A percentile compares a stretch with the other conserved stretches of the same genome.
Evolutionary conservation across 2,888 invertebrate genomes (phyloP).

Genomic region (Meganola albula): DNA sequence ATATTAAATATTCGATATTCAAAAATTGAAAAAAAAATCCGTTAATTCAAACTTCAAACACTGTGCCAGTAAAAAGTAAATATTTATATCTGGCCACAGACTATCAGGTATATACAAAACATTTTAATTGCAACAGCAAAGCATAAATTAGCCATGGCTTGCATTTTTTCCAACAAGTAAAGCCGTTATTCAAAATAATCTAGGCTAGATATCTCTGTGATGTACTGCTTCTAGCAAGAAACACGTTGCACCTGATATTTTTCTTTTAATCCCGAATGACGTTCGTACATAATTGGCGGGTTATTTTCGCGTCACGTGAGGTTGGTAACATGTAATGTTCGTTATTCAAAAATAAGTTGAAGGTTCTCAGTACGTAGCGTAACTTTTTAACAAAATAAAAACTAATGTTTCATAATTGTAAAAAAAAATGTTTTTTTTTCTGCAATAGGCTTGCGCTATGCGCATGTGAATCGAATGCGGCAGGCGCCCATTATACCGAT

Average conservation of each 20-base stretch:
- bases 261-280: slow-evolving; percentile 55
- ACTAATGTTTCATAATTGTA: no score
- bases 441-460: no score
- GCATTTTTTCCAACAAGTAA: slow-evolving; percentile 46
- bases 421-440: no score
- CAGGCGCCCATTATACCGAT: no score
- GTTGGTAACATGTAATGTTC: slow-evolving; percentile 27
- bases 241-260: slow-evolving; percentile 42
- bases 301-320: slow-evolving; percentile 42
- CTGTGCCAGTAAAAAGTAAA: slow-evolving; percentile 8
- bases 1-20: no score
- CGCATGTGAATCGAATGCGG: no score
- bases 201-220: slow-evolving; percentile 68
- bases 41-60: slow-evolving; percentile 6
- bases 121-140: slow-evolving; percentile 69
- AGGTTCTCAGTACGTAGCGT: no score
- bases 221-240: slow-evolving; percentile 57
- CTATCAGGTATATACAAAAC: no score
- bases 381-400: no score
- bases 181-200: slow-evolving; percentile 74
- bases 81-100: no score
- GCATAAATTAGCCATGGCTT: slow-evolving; percentile 63
- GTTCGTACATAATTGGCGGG: slow-evolving; percentile 38
- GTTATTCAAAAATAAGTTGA: slow-evolving; percentile 7
- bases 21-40: slow-evolving; percentile 2